These are phyloP conservation scores for Dynastes tityus DNA, from an alignment of 2,888 invertebrate genomes.

Conservation along the genomic window DNA sequence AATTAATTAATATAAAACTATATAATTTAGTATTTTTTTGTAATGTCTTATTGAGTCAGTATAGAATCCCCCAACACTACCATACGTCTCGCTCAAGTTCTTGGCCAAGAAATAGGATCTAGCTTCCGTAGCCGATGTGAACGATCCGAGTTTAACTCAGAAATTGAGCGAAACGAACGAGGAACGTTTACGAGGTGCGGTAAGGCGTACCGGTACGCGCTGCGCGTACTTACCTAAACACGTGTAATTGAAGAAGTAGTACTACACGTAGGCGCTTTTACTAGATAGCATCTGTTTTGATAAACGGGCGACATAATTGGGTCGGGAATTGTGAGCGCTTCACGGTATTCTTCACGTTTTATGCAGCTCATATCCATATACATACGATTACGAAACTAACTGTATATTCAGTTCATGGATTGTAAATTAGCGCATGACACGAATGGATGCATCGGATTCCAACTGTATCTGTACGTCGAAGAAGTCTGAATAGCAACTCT, in stretches of 20 bases:
- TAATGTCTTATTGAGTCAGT: too few species aligned
- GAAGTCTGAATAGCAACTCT: too few species aligned
- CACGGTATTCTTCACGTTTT: conserved; percentile 27
- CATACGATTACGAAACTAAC: conserved; percentile 36
- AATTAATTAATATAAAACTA: too few species aligned
- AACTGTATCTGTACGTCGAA: too few species aligned
- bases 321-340: conserved; percentile 42
- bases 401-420: conserved; percentile 44
- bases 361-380: conserved; percentile 37
- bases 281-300: conserved; percentile 45
- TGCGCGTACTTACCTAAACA: conserved; percentile 27
- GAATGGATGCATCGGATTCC: conserved; percentile 20
- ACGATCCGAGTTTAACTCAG: conserved; percentile 1
- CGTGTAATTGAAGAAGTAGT: conserved; percentile 37
- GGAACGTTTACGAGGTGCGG: conserved; percentile 27
- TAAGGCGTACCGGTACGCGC: conserved; percentile 23
- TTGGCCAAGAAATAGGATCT: too few species aligned
- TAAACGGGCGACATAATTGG: conserved; percentile 44
- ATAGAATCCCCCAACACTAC: too few species aligned
- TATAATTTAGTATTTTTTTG: too few species aligned
- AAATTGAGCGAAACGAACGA: conserved; percentile 44
- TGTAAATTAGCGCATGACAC: conserved; percentile 39
- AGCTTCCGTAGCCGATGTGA: too few species aligned
- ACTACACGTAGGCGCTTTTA: conserved; percentile 1
- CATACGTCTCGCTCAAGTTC: too few species aligned